Evolutionary conservation across 2,888 invertebrate species (phyloP).

Genomic region (Tromatobia lineatoria): DNA sequence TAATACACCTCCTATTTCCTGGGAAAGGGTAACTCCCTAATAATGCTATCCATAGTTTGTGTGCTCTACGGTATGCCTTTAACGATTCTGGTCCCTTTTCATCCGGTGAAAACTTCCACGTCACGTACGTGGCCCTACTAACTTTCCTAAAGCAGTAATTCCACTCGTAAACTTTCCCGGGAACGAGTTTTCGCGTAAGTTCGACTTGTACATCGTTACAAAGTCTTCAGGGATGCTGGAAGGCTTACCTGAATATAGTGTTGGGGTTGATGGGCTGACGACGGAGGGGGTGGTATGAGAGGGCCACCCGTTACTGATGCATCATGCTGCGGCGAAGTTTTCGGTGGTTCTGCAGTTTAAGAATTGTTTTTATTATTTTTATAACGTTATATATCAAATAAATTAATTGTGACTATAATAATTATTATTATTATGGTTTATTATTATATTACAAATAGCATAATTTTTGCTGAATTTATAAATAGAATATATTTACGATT

Average conservation of each 20-base stretch:
- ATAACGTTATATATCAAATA: not conserved
- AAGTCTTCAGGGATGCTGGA: not conserved
- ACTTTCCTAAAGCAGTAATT: constrained; percentile 7
- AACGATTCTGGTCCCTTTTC: not conserved
- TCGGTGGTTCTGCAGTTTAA: constrained; percentile 90
- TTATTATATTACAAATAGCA: no score
- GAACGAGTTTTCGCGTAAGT: constrained; percentile 24
- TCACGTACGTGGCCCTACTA: constrained; percentile 3
- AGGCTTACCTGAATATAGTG: constrained; percentile 81
- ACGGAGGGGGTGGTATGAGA: constrained; percentile 84
- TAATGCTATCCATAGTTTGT: constrained; percentile 12
- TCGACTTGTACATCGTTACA: not conserved
- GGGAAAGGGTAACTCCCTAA: constrained; percentile 7
- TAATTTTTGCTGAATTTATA: no score
- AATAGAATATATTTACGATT: no score
- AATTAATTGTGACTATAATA: not conserved
- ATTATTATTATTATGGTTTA: not conserved
- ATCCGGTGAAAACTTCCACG: not conserved
- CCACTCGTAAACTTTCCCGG: constrained; percentile 17
- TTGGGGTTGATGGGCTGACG: constrained; percentile 80
- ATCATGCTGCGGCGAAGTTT: constrained; percentile 92
- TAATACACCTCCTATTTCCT: not conserved
- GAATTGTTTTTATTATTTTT: not conserved
- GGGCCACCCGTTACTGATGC: constrained; percentile 86
- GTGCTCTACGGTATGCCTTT: not conserved